A percentile compares a stretch with the other conserved stretches of the same genome.
Evolutionary conservation across 2,888 invertebrate genomes (phyloP).

Genomic region (Drosophila setosimentum): DNA sequence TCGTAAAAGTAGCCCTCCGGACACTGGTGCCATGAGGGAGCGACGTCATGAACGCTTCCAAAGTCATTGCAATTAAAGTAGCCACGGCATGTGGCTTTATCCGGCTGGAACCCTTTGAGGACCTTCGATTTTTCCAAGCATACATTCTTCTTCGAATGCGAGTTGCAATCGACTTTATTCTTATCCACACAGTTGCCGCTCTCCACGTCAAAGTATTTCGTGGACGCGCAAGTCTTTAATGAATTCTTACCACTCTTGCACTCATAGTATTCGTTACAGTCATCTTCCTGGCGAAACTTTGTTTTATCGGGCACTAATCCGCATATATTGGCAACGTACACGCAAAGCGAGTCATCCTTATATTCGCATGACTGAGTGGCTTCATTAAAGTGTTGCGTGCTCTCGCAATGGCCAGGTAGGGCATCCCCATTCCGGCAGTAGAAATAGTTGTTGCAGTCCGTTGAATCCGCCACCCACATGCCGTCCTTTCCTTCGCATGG

Average conservation of each 20-base stretch:
- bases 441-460: slow-evolving; percentile 71
- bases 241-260: slow-evolving; percentile 59
- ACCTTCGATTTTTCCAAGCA: slow-evolving; percentile 51
- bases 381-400: slow-evolving; percentile 69
- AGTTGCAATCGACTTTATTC: slow-evolving; percentile 53
- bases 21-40: slow-evolving; percentile 78
- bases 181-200: slow-evolving; percentile 57
- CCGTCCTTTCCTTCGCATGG: slow-evolving; percentile 61
- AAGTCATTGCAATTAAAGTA: slow-evolving; percentile 70
- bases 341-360: slow-evolving; percentile 62
- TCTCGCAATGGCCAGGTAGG: slow-evolving; percentile 51
- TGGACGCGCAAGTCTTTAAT: slow-evolving; percentile 31
- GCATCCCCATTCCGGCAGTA: slow-evolving; percentile 67
- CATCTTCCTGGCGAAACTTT: slow-evolving; percentile 63
- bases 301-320: slow-evolving; percentile 67
- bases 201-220: slow-evolving; percentile 71
- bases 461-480: slow-evolving; percentile 71
- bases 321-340: slow-evolving; percentile 76
- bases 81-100: slow-evolving; percentile 78
- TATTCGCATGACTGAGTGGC: slow-evolving; percentile 66
- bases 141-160: slow-evolving; percentile 62
- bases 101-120: slow-evolving; percentile 47
- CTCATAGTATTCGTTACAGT: slow-evolving; percentile 75
- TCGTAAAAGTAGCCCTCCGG: slow-evolving; percentile 73
- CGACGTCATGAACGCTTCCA: slow-evolving; percentile 58